Conservation (phyloP, 1,140 invertebrate genomes). For the Lineus longissimus region DNA sequence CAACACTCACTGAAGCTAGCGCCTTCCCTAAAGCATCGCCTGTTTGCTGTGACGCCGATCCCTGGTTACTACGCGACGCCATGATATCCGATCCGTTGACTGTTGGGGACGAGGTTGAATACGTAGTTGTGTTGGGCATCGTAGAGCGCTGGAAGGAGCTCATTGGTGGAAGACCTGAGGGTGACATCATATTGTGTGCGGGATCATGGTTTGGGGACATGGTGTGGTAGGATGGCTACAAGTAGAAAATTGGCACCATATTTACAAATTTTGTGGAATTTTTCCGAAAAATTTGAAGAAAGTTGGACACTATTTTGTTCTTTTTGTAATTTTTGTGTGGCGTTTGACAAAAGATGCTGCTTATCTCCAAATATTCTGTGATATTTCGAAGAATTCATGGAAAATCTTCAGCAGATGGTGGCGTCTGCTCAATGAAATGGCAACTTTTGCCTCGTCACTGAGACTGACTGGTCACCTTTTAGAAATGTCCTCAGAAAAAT, state of each 20-base stretch:
- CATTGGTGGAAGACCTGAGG: conserved; percentile 84
- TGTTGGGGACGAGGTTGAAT: conserved; percentile 33
- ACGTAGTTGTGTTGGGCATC: conserved; percentile 36
- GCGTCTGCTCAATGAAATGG: too few relatives aligned
- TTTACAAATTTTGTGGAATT: too few relatives aligned
- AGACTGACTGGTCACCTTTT: too few relatives aligned
- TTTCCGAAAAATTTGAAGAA: too few relatives aligned
- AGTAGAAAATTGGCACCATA: background rate
- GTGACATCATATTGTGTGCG: conserved; percentile 51
- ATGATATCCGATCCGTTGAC: conserved; percentile 52
- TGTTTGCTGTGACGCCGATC: conserved; percentile 53
- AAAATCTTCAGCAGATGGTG: too few relatives aligned
- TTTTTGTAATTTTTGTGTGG: too few relatives aligned
- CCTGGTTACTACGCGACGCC: conserved; percentile 54
- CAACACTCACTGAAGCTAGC: conserved; percentile 67
- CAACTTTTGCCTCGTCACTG: too few relatives aligned
- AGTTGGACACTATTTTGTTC: too few relatives aligned
- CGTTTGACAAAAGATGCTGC: too few relatives aligned
- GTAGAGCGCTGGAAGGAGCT: conserved; percentile 72
- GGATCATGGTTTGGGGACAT: conserved; percentile 64
- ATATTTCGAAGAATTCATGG: too few relatives aligned
- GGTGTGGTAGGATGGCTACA: conserved; percentile 51
- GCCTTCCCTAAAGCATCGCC: conserved; percentile 75
- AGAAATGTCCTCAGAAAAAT: too few relatives aligned
- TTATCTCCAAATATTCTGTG: too few relatives aligned